Base-by-base conservation (phyloP, 2,888 invertebrate genomes). In the Drosophila algonquin region DNA sequence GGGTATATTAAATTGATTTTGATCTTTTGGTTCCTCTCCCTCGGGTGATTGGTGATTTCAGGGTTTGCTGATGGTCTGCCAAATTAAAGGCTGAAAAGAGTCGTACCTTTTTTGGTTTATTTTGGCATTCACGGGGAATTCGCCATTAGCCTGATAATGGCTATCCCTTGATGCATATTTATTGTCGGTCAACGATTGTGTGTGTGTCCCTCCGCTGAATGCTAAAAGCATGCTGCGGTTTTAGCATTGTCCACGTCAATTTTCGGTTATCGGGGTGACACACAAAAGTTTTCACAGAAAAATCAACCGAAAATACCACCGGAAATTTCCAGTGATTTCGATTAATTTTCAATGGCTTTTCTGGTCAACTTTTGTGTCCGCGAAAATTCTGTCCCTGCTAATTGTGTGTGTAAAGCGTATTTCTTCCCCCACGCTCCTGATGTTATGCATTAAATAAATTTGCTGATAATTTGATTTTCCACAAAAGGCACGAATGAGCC, bases 401-500 rank as follows among this genome's bases (percentile, higher is more conserved):
- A 76, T 72, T 73, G 57, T 21, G 27, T 59, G 51, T 50, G 30
- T 68, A 71, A 18, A 45, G 46, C 35, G 24, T 62, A 32, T 27
- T 45, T 45, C 24, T 35, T 46, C 10, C 12, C 5, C 32, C 6
- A 10, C 24, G 27, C 45, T 18, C 27, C 65, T n/a, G 32, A 50
- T 50, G 56, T 63, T 78, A 56, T 53, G 62, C 52, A 63, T 77
- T 73, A 61, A 67, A 55, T 64, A 59, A 65, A 75, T 64, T 75
- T 68, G 69, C 48, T 47, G 48, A 79, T 78, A 65, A 79, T 71
- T 77, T 63, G 64, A 46, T 65, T 72, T 72, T 48, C 67, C 71
- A 40, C 67, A 67, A 58, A 59, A n/a, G n/a, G n/a, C 40, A 40
- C 67, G 52, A 58, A 32, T 58, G 61, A 48, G 72, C 51, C 79